Evolutionary conservation across 2,888 invertebrate species (phyloP), one percentile per base, ranked within the genome.

Genomic region (Plusia festucae): DNA sequence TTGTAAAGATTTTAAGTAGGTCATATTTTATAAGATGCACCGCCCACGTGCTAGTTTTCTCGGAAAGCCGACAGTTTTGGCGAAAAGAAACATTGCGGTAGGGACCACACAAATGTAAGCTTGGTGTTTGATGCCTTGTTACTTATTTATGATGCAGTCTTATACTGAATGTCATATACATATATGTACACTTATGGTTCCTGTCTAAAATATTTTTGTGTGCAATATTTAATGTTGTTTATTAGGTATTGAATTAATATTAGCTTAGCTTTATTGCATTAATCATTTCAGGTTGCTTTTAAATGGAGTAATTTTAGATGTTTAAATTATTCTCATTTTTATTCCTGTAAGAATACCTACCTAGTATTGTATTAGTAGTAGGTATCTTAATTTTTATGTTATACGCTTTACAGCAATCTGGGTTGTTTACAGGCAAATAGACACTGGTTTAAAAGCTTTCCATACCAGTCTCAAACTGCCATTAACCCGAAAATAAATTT

Each of bases 81-180:
- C 66, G 66, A 78, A 75, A 75, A 65, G 65, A 72, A 55, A 59
- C 71, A 73, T 57, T 69, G 70, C 65, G 66, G 76, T 63, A 63
- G 61, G 73, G 83, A 85, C 85, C 85, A 82, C 87, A 87, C 86
- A 85, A 82, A 85, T 83, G 79, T 85, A 84, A 73, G 70, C 60
- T 64, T 67, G 68, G 77, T 83, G 78, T 78, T 65, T 63, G 78
- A 78, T 82, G 82, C 78, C 76, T 74, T 69, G 73, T 76, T 78
- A 56, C 66, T 66, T 73, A 49, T 64, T 72, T 67, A 68, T 65
- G 32, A 77, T 68, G 58, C 54, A 30, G 34, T 60, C 60, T 53
- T n/a, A 16, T 40, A 3, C 15, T 52, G 22, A 52, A 11, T 11
- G 5, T 7, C 24, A n/a, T 40, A 40, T n/a, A n/a, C n/a, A 40